phyloP scores from a whole-genome alignment of 2,888 invertebrate species.

The Romanomermis culicivorax region DNA sequence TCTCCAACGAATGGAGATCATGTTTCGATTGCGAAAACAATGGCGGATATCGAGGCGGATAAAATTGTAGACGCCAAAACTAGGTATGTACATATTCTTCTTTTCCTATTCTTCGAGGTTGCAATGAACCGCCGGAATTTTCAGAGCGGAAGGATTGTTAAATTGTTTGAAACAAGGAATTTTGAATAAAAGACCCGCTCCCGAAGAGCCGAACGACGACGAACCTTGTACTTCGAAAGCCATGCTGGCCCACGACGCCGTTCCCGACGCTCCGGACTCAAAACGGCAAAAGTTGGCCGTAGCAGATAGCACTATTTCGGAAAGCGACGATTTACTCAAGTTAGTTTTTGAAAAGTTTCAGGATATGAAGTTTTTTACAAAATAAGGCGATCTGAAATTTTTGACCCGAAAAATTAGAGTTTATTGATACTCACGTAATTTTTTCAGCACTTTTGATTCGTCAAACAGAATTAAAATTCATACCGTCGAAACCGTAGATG shows the following conservation, averaged over 20 bases:
- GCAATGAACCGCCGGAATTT: no score
- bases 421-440: background rate
- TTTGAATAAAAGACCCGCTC: background rate
- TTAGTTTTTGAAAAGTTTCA: background rate
- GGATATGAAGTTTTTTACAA: no score
- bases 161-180: background rate
- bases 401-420: background rate
- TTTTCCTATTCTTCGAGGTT: no score
- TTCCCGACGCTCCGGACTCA: no score
- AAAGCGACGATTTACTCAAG: background rate
- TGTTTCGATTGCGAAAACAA: no score
- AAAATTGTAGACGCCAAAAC: no score
- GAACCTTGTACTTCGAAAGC: background rate
- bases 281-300: background rate
- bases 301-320: background rate
- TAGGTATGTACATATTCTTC: no score
- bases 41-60: no score
- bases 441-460: slow-evolving; percentile 35
- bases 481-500: slow-evolving; percentile 65
- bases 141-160: slow-evolving; percentile 1
- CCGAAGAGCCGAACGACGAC: background rate
- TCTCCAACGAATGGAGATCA: no score
- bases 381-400: no score
- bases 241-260: background rate
- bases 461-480: slow-evolving; percentile 63